phyloP scores from a whole-genome alignment of 2,113 vertebrate species.

The Pitta sordida region DNA sequence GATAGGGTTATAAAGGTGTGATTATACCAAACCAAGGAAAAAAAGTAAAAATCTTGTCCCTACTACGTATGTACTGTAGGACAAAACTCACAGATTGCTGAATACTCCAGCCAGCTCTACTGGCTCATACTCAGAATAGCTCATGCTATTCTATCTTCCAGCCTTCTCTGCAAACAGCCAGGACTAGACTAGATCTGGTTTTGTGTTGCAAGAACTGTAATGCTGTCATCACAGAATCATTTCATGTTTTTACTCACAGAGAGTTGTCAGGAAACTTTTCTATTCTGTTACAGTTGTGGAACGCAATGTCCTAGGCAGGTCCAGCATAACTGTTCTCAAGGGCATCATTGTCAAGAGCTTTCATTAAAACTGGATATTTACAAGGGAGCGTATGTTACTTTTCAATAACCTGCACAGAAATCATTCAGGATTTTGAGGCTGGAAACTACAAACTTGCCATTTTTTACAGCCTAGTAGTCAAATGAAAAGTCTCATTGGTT shows the following conservation, averaged over 20 bases:
- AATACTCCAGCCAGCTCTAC: neutral
- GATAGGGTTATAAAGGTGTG: neutral
- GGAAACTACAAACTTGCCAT: neutral
- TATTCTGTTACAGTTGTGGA: neutral
- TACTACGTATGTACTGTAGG: neutral
- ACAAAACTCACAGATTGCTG: neutral
- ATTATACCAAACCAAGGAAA: neutral
- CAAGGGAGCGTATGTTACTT: neutral
- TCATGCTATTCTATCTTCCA: neutral
- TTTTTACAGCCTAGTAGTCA: neutral
- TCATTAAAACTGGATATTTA: neutral
- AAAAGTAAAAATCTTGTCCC: neutral
- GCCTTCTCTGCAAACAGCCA: neutral
- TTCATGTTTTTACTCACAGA: neutral
- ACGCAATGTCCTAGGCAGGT: neutral
- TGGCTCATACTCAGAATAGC: neutral
- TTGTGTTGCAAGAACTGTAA: neutral
- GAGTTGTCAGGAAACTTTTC: neutral
- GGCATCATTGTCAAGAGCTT: neutral
- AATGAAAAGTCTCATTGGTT: neutral
- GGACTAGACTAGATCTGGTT: neutral
- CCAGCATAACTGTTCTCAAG: neutral
- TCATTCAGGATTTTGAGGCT: neutral
- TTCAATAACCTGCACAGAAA: neutral
- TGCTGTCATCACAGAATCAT: neutral